A percentile compares a stretch with the other conserved stretches of the same genome.
phyloP scores from a whole-genome alignment of 2,797 vertebrate genomes.

The Pipistrellus nathusii region DNA sequence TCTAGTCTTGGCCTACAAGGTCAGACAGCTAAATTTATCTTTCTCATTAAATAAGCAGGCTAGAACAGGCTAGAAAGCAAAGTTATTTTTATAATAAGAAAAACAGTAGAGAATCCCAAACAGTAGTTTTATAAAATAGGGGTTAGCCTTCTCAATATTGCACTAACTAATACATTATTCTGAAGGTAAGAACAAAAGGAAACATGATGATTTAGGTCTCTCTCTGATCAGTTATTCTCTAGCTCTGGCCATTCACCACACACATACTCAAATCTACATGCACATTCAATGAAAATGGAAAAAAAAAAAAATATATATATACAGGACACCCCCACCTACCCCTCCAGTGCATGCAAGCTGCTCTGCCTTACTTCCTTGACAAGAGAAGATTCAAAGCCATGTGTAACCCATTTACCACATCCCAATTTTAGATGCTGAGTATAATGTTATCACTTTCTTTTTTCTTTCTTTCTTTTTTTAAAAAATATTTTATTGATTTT shows the following conservation, averaged over 20 bases:
- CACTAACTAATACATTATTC: background rate
- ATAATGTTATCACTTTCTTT: slow-evolving; percentile 13
- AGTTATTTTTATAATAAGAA: too few relatives aligned
- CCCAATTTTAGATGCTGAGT: slow-evolving; percentile 8
- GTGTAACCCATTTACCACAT: background rate
- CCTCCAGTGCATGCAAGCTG: background rate
- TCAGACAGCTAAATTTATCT: too few relatives aligned
- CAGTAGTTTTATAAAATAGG: too few relatives aligned
- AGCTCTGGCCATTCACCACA: background rate
- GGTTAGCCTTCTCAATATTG: too few relatives aligned
- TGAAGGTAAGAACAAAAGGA: slow-evolving; percentile 3
- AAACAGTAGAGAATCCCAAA: too few relatives aligned
- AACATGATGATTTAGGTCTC: background rate
- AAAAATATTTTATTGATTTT: too few relatives aligned
- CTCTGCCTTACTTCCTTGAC: background rate
- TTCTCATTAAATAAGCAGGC: too few relatives aligned
- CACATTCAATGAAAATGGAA: background rate
- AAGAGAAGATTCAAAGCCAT: slow-evolving; percentile 36
- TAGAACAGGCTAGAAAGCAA: too few relatives aligned
- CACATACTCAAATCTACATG: background rate
- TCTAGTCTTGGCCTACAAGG: too few relatives aligned
- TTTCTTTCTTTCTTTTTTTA: background rate
- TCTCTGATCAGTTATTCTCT: slow-evolving; percentile 17
- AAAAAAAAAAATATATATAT: background rate
- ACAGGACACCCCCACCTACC: background rate